Conservation (phyloP, 2,113 vertebrate species). For the Strigops habroptila region DNA sequence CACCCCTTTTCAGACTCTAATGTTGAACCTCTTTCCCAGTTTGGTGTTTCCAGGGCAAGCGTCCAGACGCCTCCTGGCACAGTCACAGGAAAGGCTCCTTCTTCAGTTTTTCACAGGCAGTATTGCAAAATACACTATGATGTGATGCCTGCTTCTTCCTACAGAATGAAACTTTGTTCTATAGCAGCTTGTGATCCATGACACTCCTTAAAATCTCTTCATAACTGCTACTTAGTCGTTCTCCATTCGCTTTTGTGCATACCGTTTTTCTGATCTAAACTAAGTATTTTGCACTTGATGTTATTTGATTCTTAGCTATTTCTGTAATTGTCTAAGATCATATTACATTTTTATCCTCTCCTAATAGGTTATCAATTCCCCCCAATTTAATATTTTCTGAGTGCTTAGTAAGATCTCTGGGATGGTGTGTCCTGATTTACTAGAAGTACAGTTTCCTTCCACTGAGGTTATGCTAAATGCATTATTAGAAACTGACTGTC, state of each 20-base stretch:
- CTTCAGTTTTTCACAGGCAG: not conserved
- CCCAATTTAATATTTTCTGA: not conserved
- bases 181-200: not conserved
- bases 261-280: not conserved
- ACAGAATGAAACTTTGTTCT: not conserved
- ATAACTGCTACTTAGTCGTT: not conserved
- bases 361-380: not conserved
- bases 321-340: not conserved
- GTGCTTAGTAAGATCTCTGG: not conserved
- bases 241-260: not conserved
- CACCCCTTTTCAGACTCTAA: not conserved
- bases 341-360: not conserved
- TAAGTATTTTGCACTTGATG: not conserved
- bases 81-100: not conserved
- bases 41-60: not conserved
- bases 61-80: not conserved
- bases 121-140: not conserved
- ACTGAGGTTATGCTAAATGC: not conserved
- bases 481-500: not conserved
- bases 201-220: not conserved
- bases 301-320: not conserved
- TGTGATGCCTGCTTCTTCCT: not conserved
- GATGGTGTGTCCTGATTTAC: not conserved
- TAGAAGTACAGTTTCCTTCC: not conserved
- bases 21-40: not conserved